Evolutionary conservation across 2,888 invertebrate species (phyloP).

Genomic region (Apeira syringaria): DNA sequence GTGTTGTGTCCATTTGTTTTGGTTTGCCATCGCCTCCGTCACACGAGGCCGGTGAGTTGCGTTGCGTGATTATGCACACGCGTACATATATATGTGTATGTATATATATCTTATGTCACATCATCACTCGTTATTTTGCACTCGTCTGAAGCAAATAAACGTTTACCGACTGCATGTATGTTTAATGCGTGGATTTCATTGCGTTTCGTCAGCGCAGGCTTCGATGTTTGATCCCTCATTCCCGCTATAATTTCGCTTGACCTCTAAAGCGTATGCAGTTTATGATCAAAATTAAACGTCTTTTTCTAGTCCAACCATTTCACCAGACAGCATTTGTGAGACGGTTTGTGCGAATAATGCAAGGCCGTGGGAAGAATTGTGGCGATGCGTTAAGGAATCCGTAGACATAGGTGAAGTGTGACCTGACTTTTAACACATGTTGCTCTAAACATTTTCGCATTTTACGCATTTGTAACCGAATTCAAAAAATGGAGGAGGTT

Average conservation of each 20-base stretch:
- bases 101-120: conserved; percentile 45
- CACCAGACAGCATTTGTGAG: conserved; percentile 25
- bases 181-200: conserved; percentile 23
- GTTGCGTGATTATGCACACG: conserved; percentile 28
- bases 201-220: conserved; percentile 17
- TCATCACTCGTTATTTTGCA: conserved; percentile 24
- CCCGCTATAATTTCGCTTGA: conserved; percentile 26
- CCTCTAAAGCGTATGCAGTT: conserved; percentile 29
- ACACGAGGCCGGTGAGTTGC: conserved; percentile 33
- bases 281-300: conserved; percentile 29
- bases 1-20: conserved; percentile 78
- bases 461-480: conserved; percentile 19
- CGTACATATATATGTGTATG: conserved; percentile 40
- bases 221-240: conserved; percentile 10
- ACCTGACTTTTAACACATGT: conserved; percentile 37
- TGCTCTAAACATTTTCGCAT: conserved; percentile 6
- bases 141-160: conserved; percentile 32
- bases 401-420: conserved; percentile 40
- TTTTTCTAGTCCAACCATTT: conserved; percentile 31
- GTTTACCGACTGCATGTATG: conserved; percentile 25
- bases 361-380: conserved; percentile 47
- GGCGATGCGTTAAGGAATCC: conserved; percentile 39
- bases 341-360: conserved; percentile 38
- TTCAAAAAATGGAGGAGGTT: too few relatives aligned
- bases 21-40: conserved; percentile 53